Evolutionary conservation across 2,888 invertebrate genomes (phyloP), one percentile per base, ranked within the genome.

Genomic region (Acrocera orbiculus): DNA sequence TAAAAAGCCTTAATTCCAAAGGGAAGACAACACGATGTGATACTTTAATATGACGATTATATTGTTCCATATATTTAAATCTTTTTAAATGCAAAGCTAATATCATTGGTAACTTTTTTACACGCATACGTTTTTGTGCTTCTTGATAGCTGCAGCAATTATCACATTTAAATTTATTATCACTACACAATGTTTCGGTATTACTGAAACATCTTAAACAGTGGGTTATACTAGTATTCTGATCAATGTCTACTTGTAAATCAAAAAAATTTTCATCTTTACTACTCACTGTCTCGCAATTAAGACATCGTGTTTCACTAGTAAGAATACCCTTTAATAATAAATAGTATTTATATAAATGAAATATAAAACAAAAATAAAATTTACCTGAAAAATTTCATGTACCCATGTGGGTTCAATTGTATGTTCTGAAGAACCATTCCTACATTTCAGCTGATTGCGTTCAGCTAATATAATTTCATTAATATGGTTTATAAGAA

Each of bases 201-300:
- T 92, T 93, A 54, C 93, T 93, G 63, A 95, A 96, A 62, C 93
- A 95, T 49, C 87, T 74, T 45, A 98, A 69, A 63, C 96, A 98
- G 63, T 96, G 93, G 2, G 95, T 96, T 46, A 98, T 96, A 49
- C 95, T 95, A 9, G 96, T 96, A 61, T 98, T 98, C 61, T 96
- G 96, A 59, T 98, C 96, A 27, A 98, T 93, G 57, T 99, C 98
- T 42, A 99, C 96, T 64, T 95, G 95, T 45, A 99, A 67, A 64
- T 98, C 98, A 53, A 98, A 83, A 63, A 98, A 99, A 58, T 98
- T 92, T 61, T 98, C 98, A 63, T 98, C 96, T 64, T 96, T 98
- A 64, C 90, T 92, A 66, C 95, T 93, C 52, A 96, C 92, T 44
- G 95, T 95, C 70, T 99, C 98, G 65, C 98, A 99, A 64, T 96